Evolutionary conservation across 2,113 vertebrate genomes (phyloP).

Genomic region (Pardalotus punctatus): DNA sequence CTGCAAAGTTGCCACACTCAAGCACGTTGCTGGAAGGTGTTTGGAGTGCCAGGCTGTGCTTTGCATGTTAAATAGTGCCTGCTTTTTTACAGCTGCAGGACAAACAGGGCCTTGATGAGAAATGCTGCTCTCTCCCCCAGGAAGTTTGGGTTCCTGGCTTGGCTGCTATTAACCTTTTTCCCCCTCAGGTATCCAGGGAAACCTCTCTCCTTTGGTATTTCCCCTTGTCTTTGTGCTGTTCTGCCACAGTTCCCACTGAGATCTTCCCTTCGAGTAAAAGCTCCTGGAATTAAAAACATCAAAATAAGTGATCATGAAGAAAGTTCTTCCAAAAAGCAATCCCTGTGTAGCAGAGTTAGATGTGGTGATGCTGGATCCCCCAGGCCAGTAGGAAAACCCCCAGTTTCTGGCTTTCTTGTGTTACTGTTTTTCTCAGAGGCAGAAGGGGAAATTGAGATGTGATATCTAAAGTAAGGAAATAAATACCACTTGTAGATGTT

Average conservation of each 20-base stretch:
- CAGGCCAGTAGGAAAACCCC: neutral
- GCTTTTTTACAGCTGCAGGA: conserved; percentile 30
- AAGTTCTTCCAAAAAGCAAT: neutral
- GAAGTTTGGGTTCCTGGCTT: neutral
- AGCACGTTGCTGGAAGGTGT: neutral
- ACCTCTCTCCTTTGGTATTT: neutral
- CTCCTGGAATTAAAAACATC: neutral
- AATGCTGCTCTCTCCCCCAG: neutral
- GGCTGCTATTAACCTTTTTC: neutral
- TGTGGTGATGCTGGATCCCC: neutral
- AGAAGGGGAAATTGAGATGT: neutral
- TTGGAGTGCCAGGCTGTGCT: neutral
- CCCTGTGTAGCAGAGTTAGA: neutral
- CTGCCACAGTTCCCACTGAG: neutral
- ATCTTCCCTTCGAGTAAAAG: neutral
- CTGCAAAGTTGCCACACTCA: neutral
- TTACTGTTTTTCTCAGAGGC: neutral
- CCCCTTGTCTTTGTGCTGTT: neutral
- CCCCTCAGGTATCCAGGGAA: neutral
- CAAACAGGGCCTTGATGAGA: neutral
- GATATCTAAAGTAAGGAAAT: neutral
- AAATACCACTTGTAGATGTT: neutral
- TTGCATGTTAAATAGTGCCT: conserved; percentile 35
- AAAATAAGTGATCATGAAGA: neutral
- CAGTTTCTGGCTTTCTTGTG: neutral